These are phyloP conservation scores for Macroteleia sp. DNA, from an alignment of 2,888 invertebrate genomes.

Conservation along the genomic window DNA sequence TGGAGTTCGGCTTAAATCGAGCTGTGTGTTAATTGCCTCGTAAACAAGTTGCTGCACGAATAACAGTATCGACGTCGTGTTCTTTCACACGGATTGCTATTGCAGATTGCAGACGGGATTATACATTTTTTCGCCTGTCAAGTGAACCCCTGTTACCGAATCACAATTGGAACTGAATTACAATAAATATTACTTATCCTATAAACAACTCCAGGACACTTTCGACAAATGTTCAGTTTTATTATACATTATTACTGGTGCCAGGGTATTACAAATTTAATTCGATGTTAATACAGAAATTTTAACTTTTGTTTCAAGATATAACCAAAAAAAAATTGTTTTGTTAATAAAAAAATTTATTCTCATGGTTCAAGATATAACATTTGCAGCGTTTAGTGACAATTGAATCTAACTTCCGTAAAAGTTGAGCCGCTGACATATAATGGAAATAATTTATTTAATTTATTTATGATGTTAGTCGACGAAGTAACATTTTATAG, in stretches of 20 bases:
- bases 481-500: constrained; percentile 8
- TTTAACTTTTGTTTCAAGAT: too few relatives aligned
- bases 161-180: neutral
- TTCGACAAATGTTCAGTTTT: too few relatives aligned
- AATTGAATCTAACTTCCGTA: neutral
- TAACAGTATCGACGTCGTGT: constrained; percentile 63
- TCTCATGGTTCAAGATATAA: too few relatives aligned
- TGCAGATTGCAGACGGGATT: constrained; percentile 58
- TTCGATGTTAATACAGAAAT: too few relatives aligned
- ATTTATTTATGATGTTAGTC: constrained; percentile 2
- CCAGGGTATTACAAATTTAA: too few relatives aligned
- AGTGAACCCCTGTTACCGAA: constrained; percentile 14
- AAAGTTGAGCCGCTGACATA: neutral
- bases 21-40: constrained; percentile 70
- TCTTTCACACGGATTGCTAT: constrained; percentile 54
- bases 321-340: too few relatives aligned
- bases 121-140: constrained; percentile 33
- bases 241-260: too few relatives aligned
- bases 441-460: neutral
- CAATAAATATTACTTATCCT: too few relatives aligned
- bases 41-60: constrained; percentile 69
- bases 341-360: too few relatives aligned
- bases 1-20: constrained; percentile 57
- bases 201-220: too few relatives aligned
- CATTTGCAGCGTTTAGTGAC: too few relatives aligned